phyloP scores from a whole-genome alignment of 1,140 invertebrate genomes.

The Heliothis virescens region DNA sequence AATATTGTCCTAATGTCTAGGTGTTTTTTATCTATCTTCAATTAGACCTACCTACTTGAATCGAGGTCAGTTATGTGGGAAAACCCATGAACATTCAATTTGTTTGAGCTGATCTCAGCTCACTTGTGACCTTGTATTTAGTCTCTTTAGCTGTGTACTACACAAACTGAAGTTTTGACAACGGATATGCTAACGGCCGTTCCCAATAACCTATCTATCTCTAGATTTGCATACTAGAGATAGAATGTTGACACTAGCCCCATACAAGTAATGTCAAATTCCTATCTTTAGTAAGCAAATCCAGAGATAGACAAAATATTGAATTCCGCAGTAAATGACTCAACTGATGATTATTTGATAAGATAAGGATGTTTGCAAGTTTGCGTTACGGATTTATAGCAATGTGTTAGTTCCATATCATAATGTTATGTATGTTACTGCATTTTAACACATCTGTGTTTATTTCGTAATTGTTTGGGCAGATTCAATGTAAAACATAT shows the following conservation, averaged over 20 bases:
- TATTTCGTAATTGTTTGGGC: background rate
- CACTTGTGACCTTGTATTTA: slow-evolving; percentile 8
- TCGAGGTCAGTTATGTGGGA: too few species aligned
- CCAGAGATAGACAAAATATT: too few species aligned
- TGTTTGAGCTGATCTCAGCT: slow-evolving; percentile 12
- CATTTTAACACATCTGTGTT: slow-evolving; percentile 10
- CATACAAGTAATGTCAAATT: too few species aligned
- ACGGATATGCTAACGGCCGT: background rate
- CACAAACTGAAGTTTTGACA: background rate
- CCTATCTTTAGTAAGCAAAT: too few species aligned
- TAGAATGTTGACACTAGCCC: too few species aligned
- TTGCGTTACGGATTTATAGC: background rate
- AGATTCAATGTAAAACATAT: slow-evolving; percentile 5
- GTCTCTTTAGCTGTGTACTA: background rate
- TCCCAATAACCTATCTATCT: too few species aligned
- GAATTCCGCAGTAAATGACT: too few species aligned
- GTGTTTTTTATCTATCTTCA: too few species aligned
- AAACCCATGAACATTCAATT: background rate
- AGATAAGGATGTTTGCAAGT: slow-evolving; percentile 21
- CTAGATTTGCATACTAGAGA: too few species aligned
- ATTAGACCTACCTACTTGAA: background rate
- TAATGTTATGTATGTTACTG: background rate
- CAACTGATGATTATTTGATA: slow-evolving; percentile 21
- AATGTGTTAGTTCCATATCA: slow-evolving; percentile 3
- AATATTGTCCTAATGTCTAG: too few species aligned